Percentiles rank a stretch among this genome's conserved stretches.
Evolutionary conservation across 2,888 invertebrate genomes (phyloP).

Genomic region (Hyposoter dolosus): DNA sequence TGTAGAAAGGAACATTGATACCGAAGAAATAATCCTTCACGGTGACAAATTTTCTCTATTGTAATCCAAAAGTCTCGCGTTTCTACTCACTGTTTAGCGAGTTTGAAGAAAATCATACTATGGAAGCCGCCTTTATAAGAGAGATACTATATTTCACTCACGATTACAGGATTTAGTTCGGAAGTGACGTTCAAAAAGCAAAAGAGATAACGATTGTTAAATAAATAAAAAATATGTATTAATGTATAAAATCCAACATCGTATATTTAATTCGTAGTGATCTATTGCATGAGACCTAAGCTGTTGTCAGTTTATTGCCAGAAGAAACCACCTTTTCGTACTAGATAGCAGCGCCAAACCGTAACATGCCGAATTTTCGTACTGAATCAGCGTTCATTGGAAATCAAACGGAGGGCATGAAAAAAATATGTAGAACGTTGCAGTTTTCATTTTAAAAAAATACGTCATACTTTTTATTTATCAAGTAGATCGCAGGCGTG

Average conservation of each 20-base stretch:
- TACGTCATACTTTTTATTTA: too few relatives aligned
- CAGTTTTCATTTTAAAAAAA: not conserved
- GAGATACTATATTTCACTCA: conserved; percentile 21
- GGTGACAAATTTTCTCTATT: conserved; percentile 21
- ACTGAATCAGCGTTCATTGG: not conserved
- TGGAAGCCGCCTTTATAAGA: conserved; percentile 32
- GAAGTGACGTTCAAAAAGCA: conserved; percentile 44
- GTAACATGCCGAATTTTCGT: not conserved
- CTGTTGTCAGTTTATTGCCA: not conserved
- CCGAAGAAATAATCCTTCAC: conserved; percentile 31
- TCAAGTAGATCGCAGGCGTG: too few relatives aligned
- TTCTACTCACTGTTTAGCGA: conserved; percentile 32
- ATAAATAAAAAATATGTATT: conserved; percentile 65
- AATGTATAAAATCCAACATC: conserved; percentile 60
- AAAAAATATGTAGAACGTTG: not conserved
- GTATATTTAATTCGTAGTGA: conserved; percentile 40
- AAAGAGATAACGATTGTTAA: conserved; percentile 61
- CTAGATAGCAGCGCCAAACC: not conserved
- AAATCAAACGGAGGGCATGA: not conserved
- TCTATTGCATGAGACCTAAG: conserved; percentile 9
- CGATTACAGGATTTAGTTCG: conserved; percentile 48
- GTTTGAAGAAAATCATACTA: conserved; percentile 26
- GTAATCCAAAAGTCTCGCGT: conserved; percentile 39
- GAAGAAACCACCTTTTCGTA: not conserved
- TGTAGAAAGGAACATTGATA: not conserved